A percentile compares a stretch with the other conserved stretches of the same genome.
These are phyloP conservation scores for Semotilus atromaculatus DNA, from an alignment of 2,797 vertebrate species.

Conservation along the genomic window DNA sequence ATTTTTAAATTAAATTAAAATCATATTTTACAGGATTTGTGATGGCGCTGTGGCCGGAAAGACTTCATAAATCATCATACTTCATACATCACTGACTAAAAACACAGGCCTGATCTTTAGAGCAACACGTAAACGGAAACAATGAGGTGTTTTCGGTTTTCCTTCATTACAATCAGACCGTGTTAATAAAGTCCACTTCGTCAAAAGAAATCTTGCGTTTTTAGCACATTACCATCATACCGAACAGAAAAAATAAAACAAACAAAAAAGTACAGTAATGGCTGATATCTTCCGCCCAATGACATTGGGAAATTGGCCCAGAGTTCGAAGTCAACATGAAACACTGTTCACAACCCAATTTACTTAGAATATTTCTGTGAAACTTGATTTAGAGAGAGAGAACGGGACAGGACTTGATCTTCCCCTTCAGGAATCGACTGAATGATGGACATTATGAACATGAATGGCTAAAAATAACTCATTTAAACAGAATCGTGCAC, in stretches of 20 bases:
- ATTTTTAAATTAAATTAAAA: conserved; percentile 80
- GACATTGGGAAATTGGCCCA: background rate
- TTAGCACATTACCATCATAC: conserved; percentile 29
- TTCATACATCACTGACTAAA: conserved; percentile 73
- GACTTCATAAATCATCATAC: conserved; percentile 74
- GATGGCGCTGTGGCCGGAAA: conserved; percentile 63
- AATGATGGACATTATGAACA: too few relatives aligned
- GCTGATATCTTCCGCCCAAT: background rate
- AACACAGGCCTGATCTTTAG: conserved; percentile 57
- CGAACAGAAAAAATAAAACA: background rate
- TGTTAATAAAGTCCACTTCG: background rate
- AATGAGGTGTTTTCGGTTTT: conserved; percentile 53
- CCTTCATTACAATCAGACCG: background rate
- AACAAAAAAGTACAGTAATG: background rate
- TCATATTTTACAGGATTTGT: conserved; percentile 77
- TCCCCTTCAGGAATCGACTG: background rate
- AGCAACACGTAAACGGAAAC: conserved; percentile 69
- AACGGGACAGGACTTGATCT: background rate
- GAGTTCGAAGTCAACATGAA: background rate
- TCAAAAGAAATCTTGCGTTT: background rate
- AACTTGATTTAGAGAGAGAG: background rate
- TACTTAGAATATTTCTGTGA: background rate
- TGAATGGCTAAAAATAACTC: background rate
- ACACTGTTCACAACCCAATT: background rate
- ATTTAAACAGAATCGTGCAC: background rate